Conservation (phyloP, 2,888 invertebrate genomes). For the Drosophila algonquin region DNA sequence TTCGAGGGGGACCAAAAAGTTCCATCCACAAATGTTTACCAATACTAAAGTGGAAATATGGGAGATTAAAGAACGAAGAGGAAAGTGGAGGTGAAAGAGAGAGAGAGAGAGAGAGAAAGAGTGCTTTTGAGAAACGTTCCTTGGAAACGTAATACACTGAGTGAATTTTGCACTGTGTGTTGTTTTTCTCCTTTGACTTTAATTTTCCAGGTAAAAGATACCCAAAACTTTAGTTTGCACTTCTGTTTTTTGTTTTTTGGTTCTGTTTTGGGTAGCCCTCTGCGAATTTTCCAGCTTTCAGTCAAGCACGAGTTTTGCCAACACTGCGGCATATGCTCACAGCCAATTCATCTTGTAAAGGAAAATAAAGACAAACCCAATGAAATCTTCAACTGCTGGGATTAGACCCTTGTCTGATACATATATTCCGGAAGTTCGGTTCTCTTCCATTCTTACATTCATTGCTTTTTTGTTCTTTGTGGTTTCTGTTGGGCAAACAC, state of each 20-base stretch:
- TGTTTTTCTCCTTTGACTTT: slow-evolving; percentile 21
- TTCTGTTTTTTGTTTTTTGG: background rate
- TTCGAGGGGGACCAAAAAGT: slow-evolving; percentile 11
- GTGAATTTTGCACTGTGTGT: slow-evolving; percentile 32
- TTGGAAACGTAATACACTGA: slow-evolving; percentile 25
- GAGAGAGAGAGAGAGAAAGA: background rate
- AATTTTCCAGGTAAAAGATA: background rate
- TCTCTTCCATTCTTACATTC: slow-evolving; percentile 3
- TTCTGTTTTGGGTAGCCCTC: background rate
- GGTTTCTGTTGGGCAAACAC: slow-evolving; percentile 11
- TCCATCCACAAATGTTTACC: slow-evolving; percentile 18
- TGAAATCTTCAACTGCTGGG: slow-evolving; percentile 31
- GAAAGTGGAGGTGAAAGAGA: background rate
- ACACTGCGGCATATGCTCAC: background rate
- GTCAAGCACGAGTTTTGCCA: slow-evolving; percentile 2
- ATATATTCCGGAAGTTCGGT: slow-evolving; percentile 9
- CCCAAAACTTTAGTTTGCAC: background rate
- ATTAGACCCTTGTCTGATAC: slow-evolving; percentile 35
- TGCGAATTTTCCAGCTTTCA: background rate
- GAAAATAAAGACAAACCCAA: slow-evolving; percentile 14
- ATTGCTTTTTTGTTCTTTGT: slow-evolving; percentile 12
- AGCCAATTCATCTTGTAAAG: slow-evolving; percentile 9
- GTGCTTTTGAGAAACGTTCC: background rate
- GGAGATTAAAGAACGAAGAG: too few species aligned
- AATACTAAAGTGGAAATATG: slow-evolving; percentile 13